Conservation (phyloP, 30 jellyfish, hydroid and myxozoan species). For the Mastigias papua region DNA sequence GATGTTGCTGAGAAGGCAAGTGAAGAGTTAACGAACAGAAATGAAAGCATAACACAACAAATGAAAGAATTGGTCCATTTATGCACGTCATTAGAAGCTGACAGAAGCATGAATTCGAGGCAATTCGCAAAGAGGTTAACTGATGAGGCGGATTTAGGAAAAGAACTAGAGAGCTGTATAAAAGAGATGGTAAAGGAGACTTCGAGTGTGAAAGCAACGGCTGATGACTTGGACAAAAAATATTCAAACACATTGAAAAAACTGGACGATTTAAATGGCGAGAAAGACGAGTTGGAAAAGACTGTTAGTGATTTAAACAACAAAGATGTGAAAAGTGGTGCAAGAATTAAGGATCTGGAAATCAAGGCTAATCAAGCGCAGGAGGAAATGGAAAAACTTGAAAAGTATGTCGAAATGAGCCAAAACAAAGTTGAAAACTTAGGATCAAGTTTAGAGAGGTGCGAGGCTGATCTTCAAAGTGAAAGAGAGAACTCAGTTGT, state of each 20-base stretch:
- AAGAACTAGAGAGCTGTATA: not conserved
- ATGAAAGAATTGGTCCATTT: slow-evolving; percentile 1
- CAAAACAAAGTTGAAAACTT: not conserved
- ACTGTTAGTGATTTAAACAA: not conserved
- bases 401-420: not conserved
- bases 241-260: not conserved
- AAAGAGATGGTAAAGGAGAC: not conserved
- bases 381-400: not conserved
- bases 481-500: slow-evolving; percentile 34
- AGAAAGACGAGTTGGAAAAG: slow-evolving; percentile 4
- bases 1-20: not conserved
- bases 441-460: not conserved
- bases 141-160: not conserved
- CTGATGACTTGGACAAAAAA: slow-evolving; percentile 24
- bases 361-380: not conserved
- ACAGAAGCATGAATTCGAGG: not conserved
- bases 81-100: not conserved
- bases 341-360: not conserved
- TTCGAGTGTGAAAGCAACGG: not conserved
- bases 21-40: not conserved
- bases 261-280: slow-evolving; percentile 2
- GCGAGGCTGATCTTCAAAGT: not conserved
- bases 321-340: slow-evolving; percentile 1
- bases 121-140: not conserved
- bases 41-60: not conserved